Base-by-base conservation (phyloP, 1,140 invertebrate species). In the Aradophagus sp. region DNA sequence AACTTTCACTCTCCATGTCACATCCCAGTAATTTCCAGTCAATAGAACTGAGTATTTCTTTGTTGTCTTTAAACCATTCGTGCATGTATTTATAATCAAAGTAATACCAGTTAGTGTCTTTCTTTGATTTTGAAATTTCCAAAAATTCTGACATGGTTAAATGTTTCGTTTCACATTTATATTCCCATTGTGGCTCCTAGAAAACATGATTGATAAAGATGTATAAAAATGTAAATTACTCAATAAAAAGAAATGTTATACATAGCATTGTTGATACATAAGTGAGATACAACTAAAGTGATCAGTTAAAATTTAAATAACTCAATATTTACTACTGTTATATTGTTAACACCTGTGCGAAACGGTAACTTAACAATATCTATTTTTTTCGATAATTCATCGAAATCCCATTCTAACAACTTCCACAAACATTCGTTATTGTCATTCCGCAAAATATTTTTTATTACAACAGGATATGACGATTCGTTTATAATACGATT, bases 21-120 rank as follows among this genome's bases (percentile, higher is more conserved):
- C 94, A 93, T 2, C 95, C 95, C 84, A 96, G 91, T 16, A 83
- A 75, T 44, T 86, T 82, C 94, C 94, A 97, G 63, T 89, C 86
- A 12, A 95, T 86, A 71, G 91, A 89, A 78, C 89, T 82, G 50
- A 87, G 76, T 73, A 94, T 77, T 76, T 91, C 87, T 76, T 87
- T 75, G 44, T 90, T 84, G 52, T 87, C 82, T 71, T 86, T 70
- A 75, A 93, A 90, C 87, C 91, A 90, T 56, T 93, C 87, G 45
- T 88, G 86, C 82, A 95, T 87, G 82, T 94, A 90, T 84, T 95
- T 95, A 79, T 96, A 96, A 83, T 95, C 93, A 86, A 93, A 93
- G 80, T 95, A 95, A 80, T 90, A 88, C 90, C 93, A 95, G 44
- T 87, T 69, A 5, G 77, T 61, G 32, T 79, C 80, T 32, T 86